Conservation (phyloP, 2,797 vertebrate species). For the Allobates femoralis region DNA sequence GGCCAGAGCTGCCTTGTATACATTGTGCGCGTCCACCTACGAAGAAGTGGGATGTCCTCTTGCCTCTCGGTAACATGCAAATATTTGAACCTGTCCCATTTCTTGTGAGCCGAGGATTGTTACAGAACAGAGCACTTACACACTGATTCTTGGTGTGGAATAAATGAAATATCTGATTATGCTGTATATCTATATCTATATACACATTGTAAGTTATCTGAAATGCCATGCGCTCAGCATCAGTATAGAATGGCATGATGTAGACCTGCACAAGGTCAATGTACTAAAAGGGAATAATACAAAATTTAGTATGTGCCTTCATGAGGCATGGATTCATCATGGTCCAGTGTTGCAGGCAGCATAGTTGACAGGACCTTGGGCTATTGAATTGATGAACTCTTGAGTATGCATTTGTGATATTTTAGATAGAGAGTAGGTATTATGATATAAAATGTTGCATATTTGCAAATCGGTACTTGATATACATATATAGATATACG, state of each 20-base stretch:
- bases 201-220: background rate
- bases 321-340: background rate
- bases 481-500: slow-evolving; percentile 34
- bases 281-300: background rate
- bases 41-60: slow-evolving; percentile 6
- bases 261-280: background rate
- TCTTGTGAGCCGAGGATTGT: slow-evolving; percentile 42
- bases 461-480: slow-evolving; percentile 18
- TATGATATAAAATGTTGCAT: slow-evolving; percentile 4
- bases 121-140: slow-evolving; percentile 34
- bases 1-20: slow-evolving; percentile 41
- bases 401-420: background rate
- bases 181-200: slow-evolving; percentile 40
- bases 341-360: background rate
- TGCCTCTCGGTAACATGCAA: slow-evolving; percentile 12
- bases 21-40: slow-evolving; percentile 19
- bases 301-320: background rate
- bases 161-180: slow-evolving; percentile 42
- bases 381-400: too few species aligned
- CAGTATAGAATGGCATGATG: background rate
- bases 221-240: background rate
- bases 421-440: background rate
- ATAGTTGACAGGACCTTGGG: background rate
- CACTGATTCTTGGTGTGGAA: background rate
- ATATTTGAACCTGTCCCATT: slow-evolving; percentile 14